Conservation (phyloP, 2,888 invertebrate genomes). For the Plutella xylostella region DNA sequence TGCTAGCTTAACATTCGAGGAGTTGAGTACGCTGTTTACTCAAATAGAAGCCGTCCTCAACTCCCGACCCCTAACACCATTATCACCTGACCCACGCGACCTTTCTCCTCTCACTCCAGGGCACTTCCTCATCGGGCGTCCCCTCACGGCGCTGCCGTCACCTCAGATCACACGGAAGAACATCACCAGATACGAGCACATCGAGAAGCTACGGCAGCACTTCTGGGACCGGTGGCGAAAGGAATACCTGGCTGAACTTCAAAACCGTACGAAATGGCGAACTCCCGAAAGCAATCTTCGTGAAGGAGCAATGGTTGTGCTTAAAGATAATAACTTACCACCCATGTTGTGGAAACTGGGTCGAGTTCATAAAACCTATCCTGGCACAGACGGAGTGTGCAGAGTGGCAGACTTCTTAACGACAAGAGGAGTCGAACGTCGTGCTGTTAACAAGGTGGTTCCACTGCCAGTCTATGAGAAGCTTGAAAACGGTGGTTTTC, state of each 20-base stretch:
- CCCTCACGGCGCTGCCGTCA: slow-evolving; percentile 14
- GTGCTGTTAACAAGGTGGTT: slow-evolving; percentile 11
- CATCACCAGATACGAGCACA: background rate
- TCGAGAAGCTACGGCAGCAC: slow-evolving; percentile 5
- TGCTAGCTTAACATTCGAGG: slow-evolving; percentile 16
- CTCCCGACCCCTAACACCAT: slow-evolving; percentile 22
- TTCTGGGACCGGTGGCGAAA: slow-evolving; percentile 16
- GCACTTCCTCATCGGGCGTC: slow-evolving; percentile 26
- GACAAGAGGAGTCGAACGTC: slow-evolving; percentile 5
- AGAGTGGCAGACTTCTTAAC: slow-evolving; percentile 14
- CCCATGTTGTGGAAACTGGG: slow-evolving; percentile 17
- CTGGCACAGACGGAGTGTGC: slow-evolving; percentile 14
- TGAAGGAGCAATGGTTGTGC: slow-evolving; percentile 5
- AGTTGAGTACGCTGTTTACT: slow-evolving; percentile 15
- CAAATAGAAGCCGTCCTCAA: slow-evolving; percentile 23
- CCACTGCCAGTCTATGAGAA: too few relatives aligned
- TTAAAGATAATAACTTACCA: slow-evolving; percentile 13
- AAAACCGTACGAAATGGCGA: slow-evolving; percentile 10
- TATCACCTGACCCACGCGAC: slow-evolving; percentile 21
- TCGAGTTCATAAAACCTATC: slow-evolving; percentile 13
- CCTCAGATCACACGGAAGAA: background rate
- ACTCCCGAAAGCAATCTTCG: background rate
- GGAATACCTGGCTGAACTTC: slow-evolving; percentile 15
- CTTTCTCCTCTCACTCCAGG: slow-evolving; percentile 19
- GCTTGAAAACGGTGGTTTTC: too few relatives aligned